Conservation (phyloP, 1,140 invertebrate genomes). For the Glossosoma conforme region DNA sequence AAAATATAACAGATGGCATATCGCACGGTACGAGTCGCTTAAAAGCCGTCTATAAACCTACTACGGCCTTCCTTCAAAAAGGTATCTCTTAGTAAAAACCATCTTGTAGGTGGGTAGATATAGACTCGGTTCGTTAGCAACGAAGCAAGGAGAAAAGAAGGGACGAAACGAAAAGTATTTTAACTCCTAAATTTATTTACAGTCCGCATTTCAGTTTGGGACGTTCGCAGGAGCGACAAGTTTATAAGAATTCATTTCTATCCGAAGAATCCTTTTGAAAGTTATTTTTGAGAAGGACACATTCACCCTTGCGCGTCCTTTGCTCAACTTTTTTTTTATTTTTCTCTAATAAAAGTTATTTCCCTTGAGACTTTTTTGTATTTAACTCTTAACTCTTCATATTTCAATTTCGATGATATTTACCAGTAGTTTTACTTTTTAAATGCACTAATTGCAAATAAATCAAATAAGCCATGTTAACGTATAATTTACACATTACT, state of each 20-base stretch:
- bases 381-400: conserved; percentile 6
- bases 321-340: conserved; percentile 7
- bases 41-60: no score
- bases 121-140: conserved; percentile 27
- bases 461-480: no score
- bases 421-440: no score
- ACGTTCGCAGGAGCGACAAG: conserved; percentile 9
- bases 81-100: no score
- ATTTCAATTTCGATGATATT: no score
- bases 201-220: conserved; percentile 10
- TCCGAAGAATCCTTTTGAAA: conserved; percentile 14
- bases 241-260: conserved; percentile 25
- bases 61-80: no score
- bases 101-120: no score
- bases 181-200: conserved; percentile 30
- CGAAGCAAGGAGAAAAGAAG: conserved; percentile 9
- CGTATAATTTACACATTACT: no score
- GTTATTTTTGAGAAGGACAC: conserved; percentile 12
- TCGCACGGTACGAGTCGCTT: conserved; percentile 20
- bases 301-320: conserved; percentile 9
- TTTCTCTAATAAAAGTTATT: conserved; percentile 11
- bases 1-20: conserved; percentile 32
- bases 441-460: no score
- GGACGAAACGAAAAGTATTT: conserved; percentile 23
- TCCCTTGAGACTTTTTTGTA: conserved; percentile 9